Evolutionary conservation across 2,888 invertebrate genomes (phyloP).

Genomic region (Spilosoma lubricipeda): DNA sequence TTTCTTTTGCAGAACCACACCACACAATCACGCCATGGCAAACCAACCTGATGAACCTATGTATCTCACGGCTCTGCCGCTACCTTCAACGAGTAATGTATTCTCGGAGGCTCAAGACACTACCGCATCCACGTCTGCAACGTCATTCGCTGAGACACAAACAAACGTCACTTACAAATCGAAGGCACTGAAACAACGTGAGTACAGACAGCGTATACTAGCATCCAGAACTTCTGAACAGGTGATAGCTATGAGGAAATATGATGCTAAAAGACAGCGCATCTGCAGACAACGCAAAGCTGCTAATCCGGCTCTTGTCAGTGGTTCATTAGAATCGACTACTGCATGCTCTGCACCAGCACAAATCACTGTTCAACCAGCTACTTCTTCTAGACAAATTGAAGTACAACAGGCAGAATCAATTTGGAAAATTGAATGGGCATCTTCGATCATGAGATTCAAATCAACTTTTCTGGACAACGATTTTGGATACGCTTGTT

Average conservation of each 20-base stretch:
- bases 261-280: conserved; percentile 42
- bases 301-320: conserved; percentile 41
- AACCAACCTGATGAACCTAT: conserved; percentile 37
- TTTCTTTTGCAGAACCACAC: conserved; percentile 51
- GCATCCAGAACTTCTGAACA: conserved; percentile 51
- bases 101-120: conserved; percentile 42
- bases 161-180: conserved; percentile 39
- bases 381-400: background rate
- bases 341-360: conserved; percentile 32
- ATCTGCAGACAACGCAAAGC: conserved; percentile 49
- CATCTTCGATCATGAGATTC: conserved; percentile 51
- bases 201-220: conserved; percentile 30
- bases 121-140: conserved; percentile 43
- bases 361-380: conserved; percentile 29
- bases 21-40: conserved; percentile 47
- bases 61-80: conserved; percentile 46
- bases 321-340: conserved; percentile 23
- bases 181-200: conserved; percentile 47
- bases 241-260: conserved; percentile 43
- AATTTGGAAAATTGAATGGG: conserved; percentile 50
- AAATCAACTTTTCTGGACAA: conserved; percentile 58
- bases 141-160: conserved; percentile 40
- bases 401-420: conserved; percentile 13
- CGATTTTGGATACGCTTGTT: conserved; percentile 60
- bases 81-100: conserved; percentile 39